These are phyloP conservation scores for Gryllus longicercus DNA, from an alignment of 2,888 invertebrate genomes.

Conservation along the genomic window DNA sequence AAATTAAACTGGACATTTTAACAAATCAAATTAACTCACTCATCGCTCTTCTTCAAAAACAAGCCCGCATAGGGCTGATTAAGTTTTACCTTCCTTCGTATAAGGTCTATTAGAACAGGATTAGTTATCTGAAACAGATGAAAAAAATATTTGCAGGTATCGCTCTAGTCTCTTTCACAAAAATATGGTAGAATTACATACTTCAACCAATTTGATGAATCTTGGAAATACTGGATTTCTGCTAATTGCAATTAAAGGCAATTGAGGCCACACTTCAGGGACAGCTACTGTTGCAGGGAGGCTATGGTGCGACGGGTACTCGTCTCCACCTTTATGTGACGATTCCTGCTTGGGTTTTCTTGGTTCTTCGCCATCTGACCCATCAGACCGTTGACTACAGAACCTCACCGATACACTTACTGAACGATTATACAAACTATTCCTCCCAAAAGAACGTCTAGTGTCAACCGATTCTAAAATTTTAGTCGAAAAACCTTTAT, in stretches of 20 bases:
- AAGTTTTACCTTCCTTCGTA: conserved; percentile 88
- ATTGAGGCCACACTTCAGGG: conserved; percentile 94
- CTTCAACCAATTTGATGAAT: conserved; percentile 96
- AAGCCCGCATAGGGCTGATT: conserved; percentile 97
- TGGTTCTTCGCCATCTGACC: neutral
- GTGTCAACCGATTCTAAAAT: neutral
- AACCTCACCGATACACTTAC: neutral
- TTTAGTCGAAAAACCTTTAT: neutral
- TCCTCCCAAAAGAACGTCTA: no score
- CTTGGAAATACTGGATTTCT: conserved; percentile 96
- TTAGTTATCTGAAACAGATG: conserved; percentile 67
- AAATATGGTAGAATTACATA: conserved; percentile 45
- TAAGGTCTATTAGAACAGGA: conserved; percentile 79
- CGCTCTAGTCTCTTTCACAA: neutral
- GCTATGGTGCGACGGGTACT: conserved; percentile 32
- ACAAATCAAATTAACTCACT: conserved; percentile 51
- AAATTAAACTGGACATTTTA: neutral
- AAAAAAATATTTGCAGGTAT: neutral
- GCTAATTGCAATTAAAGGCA: conserved; percentile 91
- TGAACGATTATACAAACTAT: neutral
- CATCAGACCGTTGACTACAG: neutral
- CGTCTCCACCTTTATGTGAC: neutral
- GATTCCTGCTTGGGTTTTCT: conserved; percentile 21
- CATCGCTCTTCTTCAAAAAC: conserved; percentile 89
- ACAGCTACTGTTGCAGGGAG: conserved; percentile 86